Conservation (phyloP, 2,797 vertebrate genomes). For the Cuculus canorus region DNA sequence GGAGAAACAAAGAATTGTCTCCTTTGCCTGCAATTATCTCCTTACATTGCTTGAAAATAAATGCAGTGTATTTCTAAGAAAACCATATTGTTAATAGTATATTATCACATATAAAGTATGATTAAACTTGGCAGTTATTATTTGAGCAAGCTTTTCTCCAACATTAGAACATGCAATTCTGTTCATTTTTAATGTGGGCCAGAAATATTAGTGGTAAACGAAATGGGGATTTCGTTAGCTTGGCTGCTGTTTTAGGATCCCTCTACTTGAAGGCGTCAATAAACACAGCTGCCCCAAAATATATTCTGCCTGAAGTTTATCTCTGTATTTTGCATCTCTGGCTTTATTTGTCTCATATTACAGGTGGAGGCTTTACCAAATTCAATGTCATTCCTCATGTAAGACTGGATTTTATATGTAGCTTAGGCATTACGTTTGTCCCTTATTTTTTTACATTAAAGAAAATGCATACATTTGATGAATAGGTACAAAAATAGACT, state of each 20-base stretch:
- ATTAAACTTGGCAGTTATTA: constrained; percentile 21
- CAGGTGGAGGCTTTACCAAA: not conserved
- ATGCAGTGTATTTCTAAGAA: not conserved
- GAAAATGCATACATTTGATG: not conserved
- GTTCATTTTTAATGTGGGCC: not conserved
- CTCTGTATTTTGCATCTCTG: not conserved
- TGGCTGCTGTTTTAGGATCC: not conserved
- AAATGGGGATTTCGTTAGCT: not conserved
- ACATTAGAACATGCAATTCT: not conserved
- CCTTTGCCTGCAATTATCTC: constrained; percentile 48
- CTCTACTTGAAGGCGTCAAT: not conserved
- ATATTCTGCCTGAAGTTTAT: not conserved
- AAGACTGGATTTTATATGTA: not conserved
- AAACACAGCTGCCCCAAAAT: not conserved
- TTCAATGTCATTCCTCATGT: not conserved
- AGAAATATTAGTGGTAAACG: constrained; percentile 5
- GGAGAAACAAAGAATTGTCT: constrained; percentile 13
- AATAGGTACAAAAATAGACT: not conserved
- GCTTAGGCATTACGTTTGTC: not conserved
- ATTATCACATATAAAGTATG: not conserved
- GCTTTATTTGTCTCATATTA: not conserved
- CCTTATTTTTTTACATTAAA: not conserved
- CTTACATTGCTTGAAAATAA: constrained; percentile 48
- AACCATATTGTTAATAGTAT: not conserved
- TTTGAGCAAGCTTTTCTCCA: not conserved